phyloP scores from a whole-genome alignment of 2,888 invertebrate genomes.

The Tupiocoris notatus region DNA sequence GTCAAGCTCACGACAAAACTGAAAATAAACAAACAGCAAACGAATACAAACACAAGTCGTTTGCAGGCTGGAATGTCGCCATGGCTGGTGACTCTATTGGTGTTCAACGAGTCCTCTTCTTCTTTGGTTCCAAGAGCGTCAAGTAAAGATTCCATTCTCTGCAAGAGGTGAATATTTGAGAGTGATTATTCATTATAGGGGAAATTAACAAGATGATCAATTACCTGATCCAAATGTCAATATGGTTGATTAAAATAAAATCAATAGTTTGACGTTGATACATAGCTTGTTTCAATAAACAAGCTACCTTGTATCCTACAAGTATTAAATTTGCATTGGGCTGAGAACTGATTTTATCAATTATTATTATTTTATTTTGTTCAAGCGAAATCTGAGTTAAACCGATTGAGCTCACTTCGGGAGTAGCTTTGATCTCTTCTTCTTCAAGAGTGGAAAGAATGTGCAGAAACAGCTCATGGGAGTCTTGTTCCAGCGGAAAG shows the following conservation, averaged over 20 bases:
- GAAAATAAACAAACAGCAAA: too few relatives aligned
- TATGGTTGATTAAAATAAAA: too few relatives aligned
- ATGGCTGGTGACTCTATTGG: conserved; percentile 26
- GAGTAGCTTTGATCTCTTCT: conserved; percentile 60
- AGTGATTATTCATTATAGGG: too few relatives aligned
- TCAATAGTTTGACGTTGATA: too few relatives aligned
- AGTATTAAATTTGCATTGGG: neutral
- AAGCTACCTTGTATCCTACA: neutral
- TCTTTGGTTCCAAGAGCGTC: conserved; percentile 41
- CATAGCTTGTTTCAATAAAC: neutral
- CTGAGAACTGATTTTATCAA: too few relatives aligned
- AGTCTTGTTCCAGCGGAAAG: conserved; percentile 87
- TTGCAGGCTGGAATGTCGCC: conserved; percentile 32
- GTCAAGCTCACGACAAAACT: too few relatives aligned
- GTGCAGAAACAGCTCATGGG: conserved; percentile 88
- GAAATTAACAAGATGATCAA: too few relatives aligned
- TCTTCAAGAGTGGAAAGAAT: conserved; percentile 86
- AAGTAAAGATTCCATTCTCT: conserved; percentile 42
- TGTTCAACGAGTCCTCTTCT: neutral
- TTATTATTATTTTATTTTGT: neutral
- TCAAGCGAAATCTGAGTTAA: neutral
- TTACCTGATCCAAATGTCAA: too few relatives aligned
- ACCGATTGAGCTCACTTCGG: conserved; percentile 32
- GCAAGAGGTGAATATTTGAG: conserved; percentile 27
- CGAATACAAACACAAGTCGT: conserved; percentile 4